A percentile compares a stretch with the other conserved stretches of the same genome.
phyloP scores from a whole-genome alignment of 2,113 vertebrate species.

The Salminus brasiliensis region DNA sequence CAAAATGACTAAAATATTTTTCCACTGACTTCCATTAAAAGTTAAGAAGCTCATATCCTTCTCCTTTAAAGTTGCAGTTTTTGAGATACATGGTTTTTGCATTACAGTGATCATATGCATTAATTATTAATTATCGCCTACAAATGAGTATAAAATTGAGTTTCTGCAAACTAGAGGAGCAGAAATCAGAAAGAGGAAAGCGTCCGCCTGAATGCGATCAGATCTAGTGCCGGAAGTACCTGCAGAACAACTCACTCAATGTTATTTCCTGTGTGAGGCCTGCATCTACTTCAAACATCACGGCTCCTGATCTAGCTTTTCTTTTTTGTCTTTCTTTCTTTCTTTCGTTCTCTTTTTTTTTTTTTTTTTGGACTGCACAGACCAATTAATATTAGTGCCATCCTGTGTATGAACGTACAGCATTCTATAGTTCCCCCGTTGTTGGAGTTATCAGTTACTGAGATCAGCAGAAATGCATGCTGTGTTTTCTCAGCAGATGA shows the following conservation, averaged over 20 bases:
- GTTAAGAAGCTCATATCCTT: too few species aligned
- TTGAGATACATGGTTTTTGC: too few species aligned
- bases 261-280: conserved; percentile 62
- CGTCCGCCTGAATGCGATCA: conserved; percentile 48
- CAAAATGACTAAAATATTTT: too few species aligned
- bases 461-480: background rate
- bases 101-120: too few species aligned
- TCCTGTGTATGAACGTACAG: background rate
- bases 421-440: background rate
- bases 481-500: background rate
- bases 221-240: conserved; percentile 58
- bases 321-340: background rate
- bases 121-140: too few species aligned
- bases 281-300: conserved; percentile 42
- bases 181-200: conserved; percentile 3
- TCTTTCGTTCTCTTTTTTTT: background rate
- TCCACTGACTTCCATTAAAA: too few species aligned
- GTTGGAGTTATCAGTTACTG: background rate
- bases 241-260: conserved; percentile 51
- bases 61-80: too few species aligned
- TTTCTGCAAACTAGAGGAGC: background rate
- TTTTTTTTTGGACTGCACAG: background rate
- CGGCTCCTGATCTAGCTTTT: background rate
- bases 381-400: background rate
- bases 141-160: background rate